Conservation (phyloP, 2,113 vertebrate species). For the Apodemus sylvaticus region DNA sequence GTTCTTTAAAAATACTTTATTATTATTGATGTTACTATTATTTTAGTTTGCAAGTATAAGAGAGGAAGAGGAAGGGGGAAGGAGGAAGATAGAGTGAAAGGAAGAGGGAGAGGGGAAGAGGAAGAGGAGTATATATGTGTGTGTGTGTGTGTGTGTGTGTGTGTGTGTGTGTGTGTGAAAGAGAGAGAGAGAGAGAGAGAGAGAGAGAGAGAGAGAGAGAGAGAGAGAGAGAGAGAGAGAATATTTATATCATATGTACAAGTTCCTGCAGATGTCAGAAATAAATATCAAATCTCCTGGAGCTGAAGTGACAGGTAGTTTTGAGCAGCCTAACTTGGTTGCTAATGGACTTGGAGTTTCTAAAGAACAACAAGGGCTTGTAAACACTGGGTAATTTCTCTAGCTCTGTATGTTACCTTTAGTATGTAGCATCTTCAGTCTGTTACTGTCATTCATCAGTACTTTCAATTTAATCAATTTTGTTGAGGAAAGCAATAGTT, state of each 20-base stretch:
- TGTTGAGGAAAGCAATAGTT: background rate
- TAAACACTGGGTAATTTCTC: background rate
- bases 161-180: too few relatives aligned
- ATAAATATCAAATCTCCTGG: background rate
- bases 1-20: background rate
- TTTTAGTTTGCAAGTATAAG: background rate
- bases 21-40: background rate
- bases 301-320: too few relatives aligned
- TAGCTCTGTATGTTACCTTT: background rate
- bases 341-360: background rate
- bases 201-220: background rate
- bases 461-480: background rate
- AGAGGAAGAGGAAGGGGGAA: background rate
- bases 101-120: background rate
- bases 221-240: background rate
- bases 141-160: too few relatives aligned
- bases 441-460: background rate
- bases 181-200: background rate
- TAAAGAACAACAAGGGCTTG: background rate
- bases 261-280: background rate
- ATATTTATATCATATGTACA: background rate
- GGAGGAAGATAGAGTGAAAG: too few relatives aligned
- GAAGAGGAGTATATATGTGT: accelerated
- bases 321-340: background rate
- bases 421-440: background rate